These are phyloP conservation scores for Cylas formicarius DNA, from an alignment of 1,140 invertebrate species.

Conservation along the genomic window DNA sequence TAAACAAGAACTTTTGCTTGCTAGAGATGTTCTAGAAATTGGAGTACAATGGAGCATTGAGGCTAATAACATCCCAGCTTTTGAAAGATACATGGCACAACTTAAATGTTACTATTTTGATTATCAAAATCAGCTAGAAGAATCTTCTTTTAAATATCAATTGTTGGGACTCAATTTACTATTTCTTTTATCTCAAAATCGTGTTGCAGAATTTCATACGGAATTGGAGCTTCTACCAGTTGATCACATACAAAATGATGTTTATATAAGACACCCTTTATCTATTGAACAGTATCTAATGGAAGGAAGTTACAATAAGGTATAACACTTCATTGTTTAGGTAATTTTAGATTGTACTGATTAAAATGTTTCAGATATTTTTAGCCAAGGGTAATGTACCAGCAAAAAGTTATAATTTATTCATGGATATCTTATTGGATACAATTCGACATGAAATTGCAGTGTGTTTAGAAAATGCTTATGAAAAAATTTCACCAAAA, in stretches of 20 bases:
- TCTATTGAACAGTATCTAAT: constrained; percentile 97
- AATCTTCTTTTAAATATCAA: constrained; percentile 93
- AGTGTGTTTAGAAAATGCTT: constrained; percentile 93
- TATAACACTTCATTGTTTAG: constrained; percentile 35
- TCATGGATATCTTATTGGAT: constrained; percentile 93
- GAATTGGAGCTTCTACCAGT: constrained; percentile 92
- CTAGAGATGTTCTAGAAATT: constrained; percentile 89
- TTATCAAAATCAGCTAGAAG: constrained; percentile 80
- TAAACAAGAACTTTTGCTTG: constrained; percentile 81
- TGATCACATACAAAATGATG: constrained; percentile 86
- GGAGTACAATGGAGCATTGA: constrained; percentile 93
- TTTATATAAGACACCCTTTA: constrained; percentile 92
- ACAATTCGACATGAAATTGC: constrained; percentile 96
- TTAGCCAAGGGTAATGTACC: constrained; percentile 89
- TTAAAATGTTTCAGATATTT: constrained; percentile 58
- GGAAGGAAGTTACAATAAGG: constrained; percentile 99
- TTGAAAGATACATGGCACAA: constrained; percentile 85
- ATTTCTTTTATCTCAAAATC: constrained; percentile 92
- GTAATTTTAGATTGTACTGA: no score
- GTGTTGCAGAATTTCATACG: constrained; percentile 97
- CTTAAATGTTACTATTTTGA: constrained; percentile 97
- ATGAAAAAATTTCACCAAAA: constrained; percentile 78
- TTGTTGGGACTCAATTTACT: constrained; percentile 91
- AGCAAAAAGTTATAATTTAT: constrained; percentile 90
- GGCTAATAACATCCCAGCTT: constrained; percentile 84